A percentile compares a stretch with the other conserved stretches of the same genome.
Evolutionary conservation across 2,797 vertebrate species (phyloP).

Genomic region (Brachyalestes nurse): DNA sequence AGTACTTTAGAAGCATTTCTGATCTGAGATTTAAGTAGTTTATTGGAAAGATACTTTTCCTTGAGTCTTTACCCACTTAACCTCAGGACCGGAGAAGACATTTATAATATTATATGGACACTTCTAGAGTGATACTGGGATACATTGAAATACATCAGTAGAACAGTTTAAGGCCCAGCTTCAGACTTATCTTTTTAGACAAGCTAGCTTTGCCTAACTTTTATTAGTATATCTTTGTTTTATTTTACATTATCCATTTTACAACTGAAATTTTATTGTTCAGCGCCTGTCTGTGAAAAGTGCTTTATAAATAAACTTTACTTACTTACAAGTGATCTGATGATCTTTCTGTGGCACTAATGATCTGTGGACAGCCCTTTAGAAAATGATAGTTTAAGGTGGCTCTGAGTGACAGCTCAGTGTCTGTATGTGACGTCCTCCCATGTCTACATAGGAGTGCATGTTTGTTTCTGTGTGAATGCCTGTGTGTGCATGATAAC

Average conservation of each 20-base stretch:
- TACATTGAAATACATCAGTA: no score
- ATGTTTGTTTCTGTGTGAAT: constrained; percentile 38
- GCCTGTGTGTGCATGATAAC: constrained; percentile 48
- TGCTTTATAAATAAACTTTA: no score
- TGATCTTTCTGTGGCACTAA: neutral
- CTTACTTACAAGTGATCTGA: neutral
- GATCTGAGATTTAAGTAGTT: no score
- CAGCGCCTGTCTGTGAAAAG: no score
- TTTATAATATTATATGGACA: neutral
- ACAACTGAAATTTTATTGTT: no score
- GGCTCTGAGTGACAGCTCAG: neutral
- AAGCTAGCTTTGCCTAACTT: no score
- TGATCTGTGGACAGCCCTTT: neutral
- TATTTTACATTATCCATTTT: no score
- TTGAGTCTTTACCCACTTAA: neutral
- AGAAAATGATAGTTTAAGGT: neutral
- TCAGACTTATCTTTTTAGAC: no score
- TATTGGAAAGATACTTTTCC: neutral
- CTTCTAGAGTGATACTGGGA: neutral
- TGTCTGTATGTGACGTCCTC: neutral
- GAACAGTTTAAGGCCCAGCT: no score
- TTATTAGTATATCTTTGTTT: no score
- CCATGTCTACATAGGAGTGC: constrained; percentile 1
- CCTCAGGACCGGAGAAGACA: no score
- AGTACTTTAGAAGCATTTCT: no score